A percentile compares a stretch with the other conserved stretches of the same genome.
phyloP scores from a whole-genome alignment of 2,113 vertebrate species.

The Pseudolaguvia tuberculata region DNA sequence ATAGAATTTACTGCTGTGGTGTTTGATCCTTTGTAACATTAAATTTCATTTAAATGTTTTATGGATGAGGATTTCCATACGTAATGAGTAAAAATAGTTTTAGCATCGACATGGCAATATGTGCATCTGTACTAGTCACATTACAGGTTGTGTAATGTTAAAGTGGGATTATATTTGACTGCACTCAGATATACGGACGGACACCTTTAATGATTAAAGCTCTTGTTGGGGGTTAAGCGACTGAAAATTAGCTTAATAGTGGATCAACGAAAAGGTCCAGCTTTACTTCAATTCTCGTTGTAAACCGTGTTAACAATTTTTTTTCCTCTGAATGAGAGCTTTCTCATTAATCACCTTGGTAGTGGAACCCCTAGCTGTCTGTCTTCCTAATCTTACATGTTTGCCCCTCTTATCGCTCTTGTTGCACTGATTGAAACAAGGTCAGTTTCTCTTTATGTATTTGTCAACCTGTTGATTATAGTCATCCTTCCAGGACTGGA shows the following conservation, averaged over 20 bases:
- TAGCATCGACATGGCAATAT: no score
- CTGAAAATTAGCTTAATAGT: not conserved
- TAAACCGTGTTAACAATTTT: constrained; percentile 4
- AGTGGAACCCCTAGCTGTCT: constrained; percentile 7
- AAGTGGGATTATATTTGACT: no score
- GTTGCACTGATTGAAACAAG: not conserved
- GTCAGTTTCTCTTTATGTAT: constrained; percentile 7
- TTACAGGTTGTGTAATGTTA: no score
- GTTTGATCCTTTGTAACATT: constrained; percentile 4
- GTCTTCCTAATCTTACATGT: not conserved
- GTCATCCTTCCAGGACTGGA: not conserved
- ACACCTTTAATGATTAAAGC: not conserved
- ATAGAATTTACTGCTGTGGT: constrained; percentile 4
- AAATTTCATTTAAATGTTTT: not conserved
- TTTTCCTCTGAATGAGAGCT: not conserved
- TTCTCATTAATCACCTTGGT: not conserved
- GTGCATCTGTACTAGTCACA: no score
- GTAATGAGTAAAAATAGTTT: no score
- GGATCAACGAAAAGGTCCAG: not conserved
- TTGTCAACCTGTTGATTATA: constrained; percentile 22
- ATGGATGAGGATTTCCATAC: not conserved
- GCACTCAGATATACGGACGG: no score
- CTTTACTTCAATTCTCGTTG: not conserved
- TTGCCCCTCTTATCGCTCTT: not conserved
- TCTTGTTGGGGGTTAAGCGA: not conserved